These are phyloP conservation scores for Dolichotis patagonum DNA, from an alignment of 2,113 vertebrate genomes.

Conservation along the genomic window DNA sequence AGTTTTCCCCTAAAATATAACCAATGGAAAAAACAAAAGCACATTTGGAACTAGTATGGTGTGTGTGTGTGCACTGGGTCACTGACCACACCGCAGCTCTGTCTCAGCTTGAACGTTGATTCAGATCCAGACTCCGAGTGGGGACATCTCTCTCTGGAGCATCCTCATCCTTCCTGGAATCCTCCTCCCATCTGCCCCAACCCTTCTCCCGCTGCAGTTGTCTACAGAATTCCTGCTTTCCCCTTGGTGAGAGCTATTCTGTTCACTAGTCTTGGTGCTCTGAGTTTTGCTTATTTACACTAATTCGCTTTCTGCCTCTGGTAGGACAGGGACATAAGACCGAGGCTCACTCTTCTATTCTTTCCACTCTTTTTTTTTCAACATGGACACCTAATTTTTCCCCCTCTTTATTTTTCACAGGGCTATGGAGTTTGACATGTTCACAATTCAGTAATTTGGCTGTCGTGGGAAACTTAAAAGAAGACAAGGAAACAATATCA, in stretches of 20 bases:
- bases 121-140: not conserved
- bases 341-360: not conserved
- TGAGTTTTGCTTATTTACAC: constrained; percentile 60
- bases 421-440: not conserved
- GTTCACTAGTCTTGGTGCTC: constrained; percentile 56
- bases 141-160: not conserved
- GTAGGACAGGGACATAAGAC: not conserved
- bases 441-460: constrained; percentile 3
- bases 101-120: not conserved
- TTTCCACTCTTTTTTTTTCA: not conserved
- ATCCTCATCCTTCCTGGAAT: not conserved
- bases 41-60: not conserved
- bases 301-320: constrained; percentile 60
- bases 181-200: not conserved
- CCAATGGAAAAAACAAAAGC: not conserved
- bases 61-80: not conserved
- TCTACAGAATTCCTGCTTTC: constrained; percentile 38
- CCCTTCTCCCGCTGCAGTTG: not conserved
- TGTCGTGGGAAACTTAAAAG: constrained; percentile 30
- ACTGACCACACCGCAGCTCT: too few relatives aligned
- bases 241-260: not conserved
- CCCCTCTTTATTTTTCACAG: not conserved
- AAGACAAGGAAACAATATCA: not conserved
- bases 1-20: constrained; percentile 24
- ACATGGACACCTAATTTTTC: constrained; percentile 30